Evolutionary conservation across 2,888 invertebrate species (phyloP).

Genomic region (Eremobia ochroleuca): DNA sequence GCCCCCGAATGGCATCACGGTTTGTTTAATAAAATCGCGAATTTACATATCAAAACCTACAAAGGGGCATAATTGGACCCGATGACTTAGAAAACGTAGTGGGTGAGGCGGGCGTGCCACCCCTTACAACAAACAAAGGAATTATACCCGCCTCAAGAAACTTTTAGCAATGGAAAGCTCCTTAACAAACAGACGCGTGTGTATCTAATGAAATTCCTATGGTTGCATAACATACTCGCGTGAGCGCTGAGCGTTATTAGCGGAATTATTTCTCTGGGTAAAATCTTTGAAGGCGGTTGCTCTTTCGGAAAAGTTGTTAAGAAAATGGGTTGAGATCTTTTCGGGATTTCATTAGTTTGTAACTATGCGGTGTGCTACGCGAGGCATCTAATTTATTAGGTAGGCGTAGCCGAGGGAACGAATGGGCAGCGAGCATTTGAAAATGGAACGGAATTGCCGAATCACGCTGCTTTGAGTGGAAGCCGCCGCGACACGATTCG

Average conservation of each 20-base stretch:
- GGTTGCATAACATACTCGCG: conserved; percentile 91
- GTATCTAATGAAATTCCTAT: conserved; percentile 91
- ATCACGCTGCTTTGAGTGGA: conserved; percentile 89
- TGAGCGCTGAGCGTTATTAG: conserved; percentile 89
- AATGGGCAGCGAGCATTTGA: conserved; percentile 90
- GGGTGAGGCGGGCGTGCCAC: conserved; percentile 86
- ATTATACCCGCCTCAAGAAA: conserved; percentile 92
- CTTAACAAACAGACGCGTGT: conserved; percentile 91
- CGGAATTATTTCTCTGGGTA: conserved; percentile 89
- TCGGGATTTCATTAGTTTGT: conserved; percentile 90
- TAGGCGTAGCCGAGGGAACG: conserved; percentile 90
- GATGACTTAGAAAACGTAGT: conserved; percentile 91
- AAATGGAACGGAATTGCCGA: conserved; percentile 88
- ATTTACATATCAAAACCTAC: conserved; percentile 92
- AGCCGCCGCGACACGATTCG: conserved; percentile 90
- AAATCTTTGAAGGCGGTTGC: conserved; percentile 91
- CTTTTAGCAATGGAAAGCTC: conserved; percentile 91
- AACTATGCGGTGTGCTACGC: conserved; percentile 89
- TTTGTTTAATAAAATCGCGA: conserved; percentile 91
- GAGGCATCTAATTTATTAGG: conserved; percentile 90
- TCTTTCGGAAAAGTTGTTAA: conserved; percentile 91
- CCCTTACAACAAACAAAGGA: conserved; percentile 90
- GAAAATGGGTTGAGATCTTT: conserved; percentile 91
- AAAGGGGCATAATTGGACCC: conserved; percentile 91
- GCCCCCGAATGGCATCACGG: conserved; percentile 90